Percentiles rank a stretch among this genome's conserved stretches.
These are phyloP conservation scores for Chascanopsetta lugubris DNA, from an alignment of 2,113 vertebrate genomes.

Conservation along the genomic window DNA sequence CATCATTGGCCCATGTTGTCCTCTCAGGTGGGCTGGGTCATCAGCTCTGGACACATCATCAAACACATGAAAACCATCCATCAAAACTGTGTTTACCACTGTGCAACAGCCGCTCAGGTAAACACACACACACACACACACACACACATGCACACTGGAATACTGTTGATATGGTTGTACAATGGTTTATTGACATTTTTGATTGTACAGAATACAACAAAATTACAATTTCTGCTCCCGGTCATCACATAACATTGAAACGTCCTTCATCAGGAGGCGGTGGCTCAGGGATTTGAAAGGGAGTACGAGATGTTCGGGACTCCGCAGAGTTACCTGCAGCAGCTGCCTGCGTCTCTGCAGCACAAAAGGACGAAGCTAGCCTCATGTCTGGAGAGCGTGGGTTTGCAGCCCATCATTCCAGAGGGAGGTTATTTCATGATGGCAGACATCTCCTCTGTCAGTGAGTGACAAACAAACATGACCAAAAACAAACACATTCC, in stretches of 20 bases:
- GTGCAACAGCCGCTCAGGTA: conserved; percentile 91
- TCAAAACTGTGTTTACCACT: conserved; percentile 90
- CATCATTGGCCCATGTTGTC: neutral
- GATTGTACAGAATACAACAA: no score
- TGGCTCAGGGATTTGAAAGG: conserved; percentile 85
- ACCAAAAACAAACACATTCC: no score
- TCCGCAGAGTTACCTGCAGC: conserved; percentile 90
- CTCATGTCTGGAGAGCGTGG: conserved; percentile 80
- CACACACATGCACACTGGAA: neutral
- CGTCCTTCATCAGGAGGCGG: conserved; percentile 82
- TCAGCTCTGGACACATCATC: conserved; percentile 83
- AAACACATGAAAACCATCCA: conserved; percentile 89
- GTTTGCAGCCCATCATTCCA: conserved; percentile 85
- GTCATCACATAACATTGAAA: no score
- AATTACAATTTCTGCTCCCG: no score
- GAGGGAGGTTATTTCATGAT: conserved; percentile 94
- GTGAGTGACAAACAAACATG: conserved; percentile 78
- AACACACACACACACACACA: neutral
- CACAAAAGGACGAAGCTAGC: conserved; percentile 83
- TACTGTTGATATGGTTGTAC: no score
- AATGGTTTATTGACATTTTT: no score
- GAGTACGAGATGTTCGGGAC: conserved; percentile 82
- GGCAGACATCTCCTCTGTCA: conserved; percentile 87
- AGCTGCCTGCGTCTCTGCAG: conserved; percentile 80
- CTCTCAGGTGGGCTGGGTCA: conserved; percentile 91